Percentiles rank a stretch among this genome's conserved stretches.
Conservation (phyloP, 2,888 invertebrate species). For the Pristionchus maxplancki region DNA sequence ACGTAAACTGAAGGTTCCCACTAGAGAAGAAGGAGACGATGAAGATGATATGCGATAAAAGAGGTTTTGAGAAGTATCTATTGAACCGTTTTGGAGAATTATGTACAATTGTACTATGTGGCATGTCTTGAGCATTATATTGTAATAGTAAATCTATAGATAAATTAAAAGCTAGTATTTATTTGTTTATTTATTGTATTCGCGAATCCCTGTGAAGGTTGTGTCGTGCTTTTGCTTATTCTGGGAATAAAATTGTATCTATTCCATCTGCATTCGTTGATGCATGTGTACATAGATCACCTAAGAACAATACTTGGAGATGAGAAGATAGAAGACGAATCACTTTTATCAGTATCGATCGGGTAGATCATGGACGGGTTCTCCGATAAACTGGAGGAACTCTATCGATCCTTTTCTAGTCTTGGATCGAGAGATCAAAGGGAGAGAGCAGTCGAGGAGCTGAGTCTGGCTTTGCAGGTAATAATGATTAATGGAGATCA, state of each 20-base stretch:
- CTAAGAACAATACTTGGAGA: not conserved
- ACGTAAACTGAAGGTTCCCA: constrained; percentile 64
- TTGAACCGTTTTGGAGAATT: not conserved
- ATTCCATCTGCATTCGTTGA: not conserved
- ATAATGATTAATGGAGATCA: too few species aligned
- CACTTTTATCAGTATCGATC: not conserved
- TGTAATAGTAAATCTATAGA: not conserved
- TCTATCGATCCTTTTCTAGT: constrained; percentile 23
- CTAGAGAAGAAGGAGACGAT: constrained; percentile 51
- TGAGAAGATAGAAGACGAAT: not conserved
- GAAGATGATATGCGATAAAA: constrained; percentile 57
- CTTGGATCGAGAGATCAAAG: constrained; percentile 13
- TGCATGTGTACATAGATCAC: constrained; percentile 35
- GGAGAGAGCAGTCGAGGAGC: not conserved
- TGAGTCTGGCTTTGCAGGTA: not conserved
- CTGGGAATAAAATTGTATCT: constrained; percentile 3
- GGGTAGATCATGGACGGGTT: constrained; percentile 22
- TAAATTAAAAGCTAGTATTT: not conserved
- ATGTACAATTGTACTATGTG: constrained; percentile 8
- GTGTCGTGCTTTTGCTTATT: constrained; percentile 4
- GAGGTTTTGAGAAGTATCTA: not conserved
- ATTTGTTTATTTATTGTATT: constrained; percentile 16
- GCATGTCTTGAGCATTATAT: not conserved
- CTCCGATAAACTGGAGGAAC: constrained; percentile 8
- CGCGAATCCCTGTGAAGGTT: not conserved